phyloP scores from a whole-genome alignment of 2,797 vertebrate genomes.

The Acridotheres tristis region DNA sequence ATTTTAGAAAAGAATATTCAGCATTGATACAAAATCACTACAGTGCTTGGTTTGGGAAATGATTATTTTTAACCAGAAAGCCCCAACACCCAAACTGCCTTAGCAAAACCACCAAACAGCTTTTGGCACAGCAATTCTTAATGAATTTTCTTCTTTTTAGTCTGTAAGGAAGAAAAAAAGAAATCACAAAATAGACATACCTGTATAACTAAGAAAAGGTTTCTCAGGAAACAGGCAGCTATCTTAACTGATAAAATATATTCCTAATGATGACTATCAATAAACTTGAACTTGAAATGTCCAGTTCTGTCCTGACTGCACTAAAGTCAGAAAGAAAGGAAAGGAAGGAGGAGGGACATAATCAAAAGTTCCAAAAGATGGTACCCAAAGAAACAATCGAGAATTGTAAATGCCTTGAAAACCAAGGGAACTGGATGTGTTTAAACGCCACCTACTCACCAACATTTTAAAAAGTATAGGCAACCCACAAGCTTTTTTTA shows the following conservation, averaged over 20 bases:
- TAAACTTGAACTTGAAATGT: not conserved
- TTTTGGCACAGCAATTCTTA: not conserved
- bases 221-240: not conserved
- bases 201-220: not conserved
- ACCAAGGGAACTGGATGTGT: not conserved
- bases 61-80: not conserved
- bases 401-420: not conserved
- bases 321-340: not conserved
- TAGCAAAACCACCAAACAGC: not conserved
- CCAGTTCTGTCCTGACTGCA: not conserved
- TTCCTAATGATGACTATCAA: not conserved
- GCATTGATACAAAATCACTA: not conserved
- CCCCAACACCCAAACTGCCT: not conserved
- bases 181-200: not conserved
- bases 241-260: not conserved
- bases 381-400: not conserved
- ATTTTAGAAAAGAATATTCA: not conserved
- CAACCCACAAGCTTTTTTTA: constrained; percentile 24
- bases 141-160: not conserved
- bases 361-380: not conserved
- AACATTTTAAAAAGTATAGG: not conserved
- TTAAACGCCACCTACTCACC: constrained; percentile 20
- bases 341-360: not conserved
- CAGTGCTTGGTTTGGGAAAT: not conserved
- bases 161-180: not conserved